A percentile compares a stretch with the other conserved stretches of the same genome.
phyloP scores from a whole-genome alignment of 2,113 vertebrate genomes.

The Saimiri boliviensis region DNA sequence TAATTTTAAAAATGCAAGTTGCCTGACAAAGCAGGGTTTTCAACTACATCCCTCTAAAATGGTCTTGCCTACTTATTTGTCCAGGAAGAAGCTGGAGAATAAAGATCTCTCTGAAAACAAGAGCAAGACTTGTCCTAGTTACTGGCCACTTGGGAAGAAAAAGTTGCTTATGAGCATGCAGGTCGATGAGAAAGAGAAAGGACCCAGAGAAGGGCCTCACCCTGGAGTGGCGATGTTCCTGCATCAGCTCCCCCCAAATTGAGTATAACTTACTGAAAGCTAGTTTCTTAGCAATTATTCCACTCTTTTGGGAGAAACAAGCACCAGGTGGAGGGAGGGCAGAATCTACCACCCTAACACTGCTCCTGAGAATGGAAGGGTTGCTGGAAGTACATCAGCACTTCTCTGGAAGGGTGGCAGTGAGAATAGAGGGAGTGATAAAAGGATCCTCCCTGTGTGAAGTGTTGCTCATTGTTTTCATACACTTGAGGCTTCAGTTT shows the following conservation, averaged over 20 bases:
- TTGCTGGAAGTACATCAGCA: rapidly evolving
- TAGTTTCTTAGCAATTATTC: not conserved
- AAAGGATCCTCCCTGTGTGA: not conserved
- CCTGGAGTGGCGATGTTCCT: not conserved
- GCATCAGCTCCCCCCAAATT: not conserved
- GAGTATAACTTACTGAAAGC: not conserved
- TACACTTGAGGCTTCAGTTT: conserved; percentile 57
- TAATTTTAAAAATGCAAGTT: not conserved
- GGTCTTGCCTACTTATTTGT: not conserved
- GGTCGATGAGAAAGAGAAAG: not conserved
- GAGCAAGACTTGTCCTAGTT: not conserved
- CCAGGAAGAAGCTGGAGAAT: not conserved
- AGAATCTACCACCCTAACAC: not conserved
- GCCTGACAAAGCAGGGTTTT: not conserved
- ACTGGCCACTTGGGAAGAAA: not conserved
- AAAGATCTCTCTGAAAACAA: not conserved
- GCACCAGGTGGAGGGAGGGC: not conserved
- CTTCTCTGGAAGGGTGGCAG: not conserved
- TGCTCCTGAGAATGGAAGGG: not conserved
- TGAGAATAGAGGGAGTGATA: no score
- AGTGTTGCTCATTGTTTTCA: not conserved
- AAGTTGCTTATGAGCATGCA: not conserved
- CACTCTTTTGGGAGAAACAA: not conserved
- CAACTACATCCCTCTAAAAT: not conserved
- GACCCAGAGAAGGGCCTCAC: no score